Percentiles rank a stretch among this genome's conserved stretches.
Evolutionary conservation across 2,888 invertebrate genomes (phyloP).

Genomic region (Baronia brevicornis): DNA sequence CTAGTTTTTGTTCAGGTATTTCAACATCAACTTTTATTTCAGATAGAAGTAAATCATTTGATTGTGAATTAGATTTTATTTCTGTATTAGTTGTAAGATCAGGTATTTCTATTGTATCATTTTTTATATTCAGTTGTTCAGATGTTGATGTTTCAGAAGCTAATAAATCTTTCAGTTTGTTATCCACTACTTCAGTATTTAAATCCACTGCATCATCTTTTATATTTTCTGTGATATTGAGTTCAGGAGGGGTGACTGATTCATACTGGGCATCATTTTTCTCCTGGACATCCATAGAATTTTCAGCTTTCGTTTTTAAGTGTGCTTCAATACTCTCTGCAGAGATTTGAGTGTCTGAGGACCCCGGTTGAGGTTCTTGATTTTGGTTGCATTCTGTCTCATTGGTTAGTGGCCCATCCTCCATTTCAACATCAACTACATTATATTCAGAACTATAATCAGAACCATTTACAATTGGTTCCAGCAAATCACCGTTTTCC

Average conservation of each 20-base stretch:
- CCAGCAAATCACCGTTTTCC: slow-evolving; percentile 80
- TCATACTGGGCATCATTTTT: slow-evolving; percentile 44
- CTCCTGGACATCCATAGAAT: slow-evolving; percentile 43
- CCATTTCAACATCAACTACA: slow-evolving; percentile 74
- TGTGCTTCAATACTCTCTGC: slow-evolving; percentile 58
- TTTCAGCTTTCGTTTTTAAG: slow-evolving; percentile 64
- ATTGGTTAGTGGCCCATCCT: slow-evolving; percentile 70
- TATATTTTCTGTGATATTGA: too few species aligned
- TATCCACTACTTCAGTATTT: too few species aligned
- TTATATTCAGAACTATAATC: slow-evolving; percentile 72
- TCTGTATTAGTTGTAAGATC: too few species aligned
- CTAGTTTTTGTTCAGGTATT: too few species aligned
- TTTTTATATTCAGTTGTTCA: too few species aligned
- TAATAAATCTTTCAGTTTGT: too few species aligned
- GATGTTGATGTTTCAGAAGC: too few species aligned
- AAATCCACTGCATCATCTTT: slow-evolving; percentile 19
- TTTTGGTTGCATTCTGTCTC: slow-evolving; percentile 42
- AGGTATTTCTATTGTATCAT: too few species aligned
- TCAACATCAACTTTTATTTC: too few species aligned
- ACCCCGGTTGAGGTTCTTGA: slow-evolving; percentile 55
- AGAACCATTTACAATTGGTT: slow-evolving; percentile 76
- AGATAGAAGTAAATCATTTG: too few species aligned
- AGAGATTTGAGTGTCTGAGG: slow-evolving; percentile 57
- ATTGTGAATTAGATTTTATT: too few species aligned
- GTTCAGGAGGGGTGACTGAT: slow-evolving; percentile 49